Conservation (phyloP, 2,888 invertebrate genomes). For the Margaritifera margaritifera region DNA sequence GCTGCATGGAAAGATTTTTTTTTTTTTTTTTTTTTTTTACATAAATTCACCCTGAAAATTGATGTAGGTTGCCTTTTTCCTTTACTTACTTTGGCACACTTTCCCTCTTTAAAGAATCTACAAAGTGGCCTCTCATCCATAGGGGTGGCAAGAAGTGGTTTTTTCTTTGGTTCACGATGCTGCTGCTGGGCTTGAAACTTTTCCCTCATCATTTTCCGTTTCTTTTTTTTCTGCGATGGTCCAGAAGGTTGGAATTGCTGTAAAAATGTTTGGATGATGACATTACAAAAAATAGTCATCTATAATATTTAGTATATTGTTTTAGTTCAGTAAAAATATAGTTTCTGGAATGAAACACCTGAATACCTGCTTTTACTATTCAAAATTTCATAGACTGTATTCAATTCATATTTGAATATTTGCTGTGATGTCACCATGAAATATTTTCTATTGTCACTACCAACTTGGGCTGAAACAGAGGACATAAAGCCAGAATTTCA, state of each 20-base stretch:
- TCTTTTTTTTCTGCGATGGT: conserved; percentile 25
- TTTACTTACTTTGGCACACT: conserved; percentile 77
- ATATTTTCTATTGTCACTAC: no score
- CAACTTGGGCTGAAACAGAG: no score
- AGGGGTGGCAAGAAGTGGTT: conserved; percentile 58
- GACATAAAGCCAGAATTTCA: no score
- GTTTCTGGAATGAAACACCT: no score
- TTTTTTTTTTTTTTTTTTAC: no score
- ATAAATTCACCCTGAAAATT: background rate
- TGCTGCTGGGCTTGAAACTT: conserved; percentile 31
- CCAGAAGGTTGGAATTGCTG: conserved; percentile 11
- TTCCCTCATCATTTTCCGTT: conserved; percentile 25
- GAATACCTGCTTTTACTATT: background rate
- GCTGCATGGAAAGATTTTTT: background rate
- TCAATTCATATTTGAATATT: background rate
- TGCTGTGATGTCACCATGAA: no score
- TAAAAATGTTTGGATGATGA: background rate
- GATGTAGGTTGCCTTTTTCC: background rate
- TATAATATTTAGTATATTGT: background rate
- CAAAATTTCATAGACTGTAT: conserved; percentile 2
- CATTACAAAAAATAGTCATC: no score
- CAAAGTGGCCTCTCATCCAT: conserved; percentile 76
- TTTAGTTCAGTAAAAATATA: no score
- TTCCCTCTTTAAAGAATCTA: conserved; percentile 90
- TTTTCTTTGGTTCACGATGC: conserved; percentile 42